Evolutionary conservation across 2,113 vertebrate genomes (phyloP), one percentile per base, ranked within the genome.

Genomic region (Peucedramus taeniatus): DNA sequence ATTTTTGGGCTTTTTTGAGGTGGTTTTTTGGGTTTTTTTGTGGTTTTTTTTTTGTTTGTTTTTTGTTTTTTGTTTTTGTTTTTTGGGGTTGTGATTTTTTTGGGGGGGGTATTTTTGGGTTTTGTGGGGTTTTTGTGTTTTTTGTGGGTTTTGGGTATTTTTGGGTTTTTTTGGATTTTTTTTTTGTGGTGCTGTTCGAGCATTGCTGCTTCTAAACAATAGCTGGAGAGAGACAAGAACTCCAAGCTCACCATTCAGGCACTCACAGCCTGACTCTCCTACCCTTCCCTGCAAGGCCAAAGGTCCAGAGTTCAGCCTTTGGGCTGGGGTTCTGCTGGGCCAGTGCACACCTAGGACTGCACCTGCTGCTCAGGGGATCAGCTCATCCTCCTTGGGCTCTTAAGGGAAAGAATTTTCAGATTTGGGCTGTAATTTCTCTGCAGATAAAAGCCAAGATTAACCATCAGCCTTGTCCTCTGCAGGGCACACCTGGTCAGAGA

Each of bases 271-370:
- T 15, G 30, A 18, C n/a, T 42, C 72, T 39, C 18, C 33, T 17
- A 6, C 40, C 28, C 39, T 35, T 13, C 23, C 19, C 57, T 45
- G 15, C 44, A 9, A n/a, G 63, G 39, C 61, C 39, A 40, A 22
- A 5, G 4, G 13, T 15, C 8, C 30, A 19, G 31, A 19, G 23
- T 0, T 3, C 14, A 9, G 20, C 5, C 1, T 4, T 27, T 14
- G 44, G 45, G 64, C 39, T 22, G n/a, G n/a, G 63, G 21, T 10
- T 37, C 42, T 63, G 49, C 69, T 61, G 23, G 28, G 47, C 17
- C 49, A 20, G 3, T 3, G 37, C 57, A 27, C 50, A 15, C 18
- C 66, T 72, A 76, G 86, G 13, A 11, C 4, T 42, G 35, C 35
- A 30, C 16, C 60, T 33, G 44, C 45, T 20, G 59, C 42, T 20